Evolutionary conservation across 2,797 vertebrate species (phyloP), one percentile per base, ranked within the genome.

Genomic region (Acanthis flammea): DNA sequence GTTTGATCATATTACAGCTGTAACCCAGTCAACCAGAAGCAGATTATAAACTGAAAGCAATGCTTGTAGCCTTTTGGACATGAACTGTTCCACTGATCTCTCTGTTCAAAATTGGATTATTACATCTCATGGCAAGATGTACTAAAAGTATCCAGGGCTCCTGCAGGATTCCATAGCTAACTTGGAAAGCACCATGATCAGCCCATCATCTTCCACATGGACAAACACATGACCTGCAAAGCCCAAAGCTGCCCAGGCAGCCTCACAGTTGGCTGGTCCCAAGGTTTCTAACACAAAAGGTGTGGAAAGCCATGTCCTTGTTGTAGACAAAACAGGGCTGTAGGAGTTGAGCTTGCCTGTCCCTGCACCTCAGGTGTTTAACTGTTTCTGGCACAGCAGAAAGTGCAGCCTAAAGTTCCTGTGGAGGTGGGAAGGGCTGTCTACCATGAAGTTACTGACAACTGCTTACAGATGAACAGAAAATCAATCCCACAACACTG

Each of bases 1-100:
- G 71, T 70, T 93, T 90, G 93, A 94, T 95, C 92, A 25, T 61
- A 54, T 96, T 95, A 97, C 94, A 81, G 70, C 75, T 94, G 95
- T 93, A 97, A 97, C 86, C 48, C n/a, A 91, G 88, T 96, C 92
- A 95, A 74, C 88, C 48, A 91, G 73, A 71, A 92, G 45, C 81
- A 93, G 81, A 90, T 83, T 57, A 94, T 75, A 86, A 86, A 95
- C 92, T 71, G 33, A 89, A 80, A 78, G 65, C 68, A 94, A 79
- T 41, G 50, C 82, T 71, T n/a, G 16, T 54, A 65, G 82, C 75
- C 72, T 88, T 94, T 81, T 31, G 67, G 50, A 90, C 16, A 10
- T 16, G 25, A 80, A 66, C 65, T 11, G 6, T 25, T 76, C n/a
- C 33, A 58, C 61, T 47, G 72, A 82, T 12, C 85, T 18, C 30